Percentiles rank a stretch among this genome's conserved stretches.
Evolutionary conservation across 2,888 invertebrate genomes (phyloP).

Genomic region (Meiosimyza decipiens): DNA sequence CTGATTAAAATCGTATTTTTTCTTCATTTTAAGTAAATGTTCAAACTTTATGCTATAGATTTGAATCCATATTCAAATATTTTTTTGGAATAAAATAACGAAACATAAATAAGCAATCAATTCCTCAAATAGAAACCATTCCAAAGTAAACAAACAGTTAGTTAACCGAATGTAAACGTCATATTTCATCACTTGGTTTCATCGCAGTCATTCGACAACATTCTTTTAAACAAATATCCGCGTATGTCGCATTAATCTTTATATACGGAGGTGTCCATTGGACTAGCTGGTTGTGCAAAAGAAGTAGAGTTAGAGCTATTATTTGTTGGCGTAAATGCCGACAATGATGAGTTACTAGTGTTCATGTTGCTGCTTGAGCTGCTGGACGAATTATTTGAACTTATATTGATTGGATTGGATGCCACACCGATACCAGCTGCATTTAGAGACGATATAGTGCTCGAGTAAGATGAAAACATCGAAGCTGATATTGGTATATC

Average conservation of each 20-base stretch:
- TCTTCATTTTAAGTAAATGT: neutral
- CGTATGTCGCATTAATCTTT: slow-evolving; percentile 68
- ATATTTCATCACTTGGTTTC: neutral
- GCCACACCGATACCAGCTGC: slow-evolving; percentile 32
- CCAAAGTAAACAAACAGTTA: slow-evolving; percentile 3
- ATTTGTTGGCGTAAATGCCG: slow-evolving; percentile 63
- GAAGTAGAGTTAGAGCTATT: slow-evolving; percentile 56
- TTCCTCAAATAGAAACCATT: neutral
- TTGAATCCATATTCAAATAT: slow-evolving; percentile 2
- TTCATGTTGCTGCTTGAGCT: slow-evolving; percentile 56
- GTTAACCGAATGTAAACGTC: neutral
- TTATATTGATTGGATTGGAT: slow-evolving; percentile 60
- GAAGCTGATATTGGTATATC: no score
- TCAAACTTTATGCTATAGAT: slow-evolving; percentile 23
- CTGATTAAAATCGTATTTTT: no score
- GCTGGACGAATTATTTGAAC: slow-evolving; percentile 64
- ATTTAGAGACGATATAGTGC: slow-evolving; percentile 12
- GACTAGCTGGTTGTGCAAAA: slow-evolving; percentile 75
- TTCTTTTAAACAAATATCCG: no score
- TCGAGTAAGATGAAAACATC: slow-evolving; percentile 31
- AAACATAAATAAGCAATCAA: slow-evolving; percentile 11
- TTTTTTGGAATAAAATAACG: slow-evolving; percentile 10
- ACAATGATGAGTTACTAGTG: slow-evolving; percentile 60
- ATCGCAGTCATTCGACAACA: neutral
- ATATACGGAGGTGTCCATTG: slow-evolving; percentile 77